A percentile compares a stretch with the other conserved stretches of the same genome.
phyloP scores from a whole-genome alignment of 2,888 invertebrate species.

The Oeneis ivallda region DNA sequence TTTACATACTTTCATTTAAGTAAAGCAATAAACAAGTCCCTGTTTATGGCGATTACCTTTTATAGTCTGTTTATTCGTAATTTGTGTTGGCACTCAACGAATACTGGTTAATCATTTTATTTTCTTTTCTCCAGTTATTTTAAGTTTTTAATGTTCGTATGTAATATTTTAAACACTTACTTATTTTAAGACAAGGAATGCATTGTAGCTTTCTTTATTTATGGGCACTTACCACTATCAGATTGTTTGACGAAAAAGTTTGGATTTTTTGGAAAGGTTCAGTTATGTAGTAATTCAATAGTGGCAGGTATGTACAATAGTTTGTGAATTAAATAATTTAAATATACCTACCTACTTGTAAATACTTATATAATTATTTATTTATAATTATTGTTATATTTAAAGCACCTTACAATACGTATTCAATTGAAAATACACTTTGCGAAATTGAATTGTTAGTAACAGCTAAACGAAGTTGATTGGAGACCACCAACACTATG shows the following conservation, averaged over 20 bases:
- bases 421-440: neutral
- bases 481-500: slow-evolving; percentile 57
- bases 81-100: slow-evolving; percentile 24
- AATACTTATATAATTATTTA: too few relatives aligned
- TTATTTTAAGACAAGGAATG: neutral
- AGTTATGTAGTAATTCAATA: too few relatives aligned
- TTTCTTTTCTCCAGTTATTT: slow-evolving; percentile 11
- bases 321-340: too few relatives aligned
- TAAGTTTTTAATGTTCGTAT: neutral
- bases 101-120: slow-evolving; percentile 9
- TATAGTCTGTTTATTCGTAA: slow-evolving; percentile 38
- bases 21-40: slow-evolving; percentile 50
- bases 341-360: too few relatives aligned
- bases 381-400: neutral
- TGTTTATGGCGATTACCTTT: slow-evolving; percentile 19
- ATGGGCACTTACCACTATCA: too few relatives aligned
- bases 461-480: slow-evolving; percentile 33
- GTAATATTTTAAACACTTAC: neutral
- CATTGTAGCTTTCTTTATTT: neutral
- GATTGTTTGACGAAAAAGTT: neutral
- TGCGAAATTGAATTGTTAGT: slow-evolving; percentile 54
- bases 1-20: slow-evolving; percentile 55
- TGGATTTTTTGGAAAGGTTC: too few relatives aligned
- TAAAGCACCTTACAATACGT: neutral
- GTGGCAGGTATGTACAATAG: too few relatives aligned